Evolutionary conservation across 2,797 vertebrate species (phyloP).

Genomic region (Centropyge bicolor): DNA sequence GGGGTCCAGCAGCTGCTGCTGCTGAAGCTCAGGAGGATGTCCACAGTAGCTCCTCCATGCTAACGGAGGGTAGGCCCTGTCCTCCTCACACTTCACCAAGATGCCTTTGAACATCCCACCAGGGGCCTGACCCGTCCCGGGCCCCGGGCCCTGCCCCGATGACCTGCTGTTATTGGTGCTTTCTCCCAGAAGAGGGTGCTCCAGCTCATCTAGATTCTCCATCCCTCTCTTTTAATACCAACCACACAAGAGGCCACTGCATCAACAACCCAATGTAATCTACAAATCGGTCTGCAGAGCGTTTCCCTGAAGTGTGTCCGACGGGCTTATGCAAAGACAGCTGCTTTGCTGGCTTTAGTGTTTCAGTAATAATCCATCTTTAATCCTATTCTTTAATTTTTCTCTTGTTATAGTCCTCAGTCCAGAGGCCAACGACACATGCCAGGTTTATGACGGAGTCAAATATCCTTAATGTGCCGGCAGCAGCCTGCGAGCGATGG

Average conservation of each 20-base stretch:
- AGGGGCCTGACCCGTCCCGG: conserved; percentile 50
- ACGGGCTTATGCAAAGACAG: conserved; percentile 61
- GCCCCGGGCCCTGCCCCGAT: conserved; percentile 29
- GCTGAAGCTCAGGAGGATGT: conserved; percentile 78
- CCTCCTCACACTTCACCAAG: conserved; percentile 84
- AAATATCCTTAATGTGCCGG: conserved; percentile 39
- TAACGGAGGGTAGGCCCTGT: conserved; percentile 77
- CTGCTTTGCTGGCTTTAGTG: conserved; percentile 61
- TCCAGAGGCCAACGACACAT: conserved; percentile 46
- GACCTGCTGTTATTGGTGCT: conserved; percentile 62
- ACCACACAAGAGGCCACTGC: conserved; percentile 50
- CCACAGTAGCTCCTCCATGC: conserved; percentile 80
- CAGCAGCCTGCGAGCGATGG: conserved; percentile 2
- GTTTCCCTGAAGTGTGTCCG: conserved; percentile 39
- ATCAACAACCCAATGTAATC: conserved; percentile 69
- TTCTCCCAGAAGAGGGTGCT: conserved; percentile 88
- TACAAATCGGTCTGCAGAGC: conserved; percentile 50
- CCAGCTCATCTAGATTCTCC: conserved; percentile 88
- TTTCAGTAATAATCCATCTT: conserved; percentile 77
- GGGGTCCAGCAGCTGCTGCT: conserved; percentile 87
- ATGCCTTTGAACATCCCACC: conserved; percentile 77
- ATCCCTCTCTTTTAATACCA: conserved; percentile 71
- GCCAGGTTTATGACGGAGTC: conserved; percentile 43
- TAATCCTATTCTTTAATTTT: conserved; percentile 79
- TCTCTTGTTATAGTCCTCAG: conserved; percentile 54